Evolutionary conservation across 1,140 invertebrate genomes (phyloP).

Genomic region (Galendromus occidentalis): DNA sequence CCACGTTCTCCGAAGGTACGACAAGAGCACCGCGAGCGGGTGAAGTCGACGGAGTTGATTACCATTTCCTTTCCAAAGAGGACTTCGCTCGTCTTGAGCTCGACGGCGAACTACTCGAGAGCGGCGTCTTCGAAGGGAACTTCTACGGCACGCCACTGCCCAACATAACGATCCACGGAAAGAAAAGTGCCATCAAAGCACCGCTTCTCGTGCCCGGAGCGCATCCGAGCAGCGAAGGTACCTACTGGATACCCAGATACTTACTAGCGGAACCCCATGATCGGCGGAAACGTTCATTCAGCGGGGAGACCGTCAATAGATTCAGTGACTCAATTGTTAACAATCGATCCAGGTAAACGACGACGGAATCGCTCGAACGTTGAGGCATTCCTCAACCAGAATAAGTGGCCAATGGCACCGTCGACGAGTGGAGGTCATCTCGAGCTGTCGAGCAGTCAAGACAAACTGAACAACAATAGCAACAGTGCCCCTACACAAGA

Average conservation of each 20-base stretch:
- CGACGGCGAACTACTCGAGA: slow-evolving; percentile 41
- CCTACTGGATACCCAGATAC: not conserved
- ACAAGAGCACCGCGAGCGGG: slow-evolving; percentile 37
- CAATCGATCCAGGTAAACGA: slow-evolving; percentile 33
- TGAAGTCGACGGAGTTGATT: slow-evolving; percentile 44
- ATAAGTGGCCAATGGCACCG: slow-evolving; percentile 20
- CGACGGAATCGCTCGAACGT: slow-evolving; percentile 36
- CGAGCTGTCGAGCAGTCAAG: not conserved
- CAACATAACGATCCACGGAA: slow-evolving; percentile 28
- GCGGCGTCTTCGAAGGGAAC: slow-evolving; percentile 42
- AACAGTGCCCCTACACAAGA: too few species aligned
- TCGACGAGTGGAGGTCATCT: not conserved
- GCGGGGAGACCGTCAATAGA: not conserved
- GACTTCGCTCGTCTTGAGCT: slow-evolving; percentile 40
- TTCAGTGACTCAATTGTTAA: slow-evolving; percentile 16
- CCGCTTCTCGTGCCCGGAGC: slow-evolving; percentile 13
- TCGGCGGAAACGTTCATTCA: not conserved
- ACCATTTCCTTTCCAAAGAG: slow-evolving; percentile 39
- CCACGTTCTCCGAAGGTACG: slow-evolving; percentile 31
- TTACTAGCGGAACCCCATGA: not conserved
- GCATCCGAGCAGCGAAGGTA: slow-evolving; percentile 18
- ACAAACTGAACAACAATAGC: not conserved
- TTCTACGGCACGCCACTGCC: slow-evolving; percentile 34
- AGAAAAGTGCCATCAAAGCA: slow-evolving; percentile 24
- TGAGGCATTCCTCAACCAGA: slow-evolving; percentile 23